Evolutionary conservation across 2,888 invertebrate genomes (phyloP).

Genomic region (Leptinotarsa peninsularis): DNA sequence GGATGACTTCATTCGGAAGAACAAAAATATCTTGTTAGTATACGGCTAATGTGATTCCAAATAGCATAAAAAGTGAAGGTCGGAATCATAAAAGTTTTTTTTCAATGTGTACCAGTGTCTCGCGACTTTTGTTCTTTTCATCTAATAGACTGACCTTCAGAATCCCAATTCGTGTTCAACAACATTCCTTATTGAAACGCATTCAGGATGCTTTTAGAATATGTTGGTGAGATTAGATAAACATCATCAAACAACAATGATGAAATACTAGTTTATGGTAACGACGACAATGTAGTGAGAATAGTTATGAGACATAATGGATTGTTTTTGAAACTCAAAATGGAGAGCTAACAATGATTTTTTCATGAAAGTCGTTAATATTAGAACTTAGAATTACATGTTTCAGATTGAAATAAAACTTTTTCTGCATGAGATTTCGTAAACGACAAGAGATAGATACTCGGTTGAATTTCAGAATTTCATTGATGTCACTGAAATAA

Average conservation of each 20-base stretch:
- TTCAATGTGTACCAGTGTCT: neutral
- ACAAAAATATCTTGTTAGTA: neutral
- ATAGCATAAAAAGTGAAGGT: constrained; percentile 6
- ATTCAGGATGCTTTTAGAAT: constrained; percentile 14
- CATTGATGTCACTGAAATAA: too few relatives aligned
- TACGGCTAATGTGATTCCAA: constrained; percentile 5
- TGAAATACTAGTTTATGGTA: too few relatives aligned
- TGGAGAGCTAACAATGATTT: too few relatives aligned
- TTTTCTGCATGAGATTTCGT: too few relatives aligned
- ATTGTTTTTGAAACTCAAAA: too few relatives aligned
- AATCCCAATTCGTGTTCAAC: constrained; percentile 19
- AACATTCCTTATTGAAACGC: constrained; percentile 21
- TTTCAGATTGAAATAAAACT: too few relatives aligned
- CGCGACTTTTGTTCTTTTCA: constrained; percentile 19
- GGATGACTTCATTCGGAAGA: neutral
- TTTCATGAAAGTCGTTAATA: too few relatives aligned
- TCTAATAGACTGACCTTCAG: constrained; percentile 17
- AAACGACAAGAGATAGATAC: too few relatives aligned
- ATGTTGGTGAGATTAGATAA: neutral
- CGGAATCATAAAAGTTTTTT: neutral
- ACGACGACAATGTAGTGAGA: too few relatives aligned
- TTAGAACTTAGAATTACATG: too few relatives aligned
- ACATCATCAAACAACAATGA: neutral
- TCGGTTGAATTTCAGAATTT: too few relatives aligned
- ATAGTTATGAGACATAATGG: too few relatives aligned